These are phyloP conservation scores for Drosophila mettleri DNA, from an alignment of 2,888 invertebrate species.

Conservation along the genomic window DNA sequence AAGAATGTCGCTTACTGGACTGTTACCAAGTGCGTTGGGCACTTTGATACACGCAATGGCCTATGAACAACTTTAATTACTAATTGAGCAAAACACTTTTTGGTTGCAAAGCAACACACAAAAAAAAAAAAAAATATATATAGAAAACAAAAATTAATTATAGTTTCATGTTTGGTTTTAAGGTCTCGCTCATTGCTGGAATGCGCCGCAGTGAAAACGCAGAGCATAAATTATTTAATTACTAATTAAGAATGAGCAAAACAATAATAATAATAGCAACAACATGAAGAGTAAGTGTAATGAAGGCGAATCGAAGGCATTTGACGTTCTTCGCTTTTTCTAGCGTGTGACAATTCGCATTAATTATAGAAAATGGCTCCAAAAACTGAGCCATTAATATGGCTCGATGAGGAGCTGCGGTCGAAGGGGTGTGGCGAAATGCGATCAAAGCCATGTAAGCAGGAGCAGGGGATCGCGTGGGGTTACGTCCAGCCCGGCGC, in stretches of 20 bases:
- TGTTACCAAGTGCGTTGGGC: slow-evolving; percentile 26
- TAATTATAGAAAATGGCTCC: slow-evolving; percentile 77
- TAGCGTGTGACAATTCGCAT: slow-evolving; percentile 81
- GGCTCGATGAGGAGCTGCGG: neutral
- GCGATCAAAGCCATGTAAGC: slow-evolving; percentile 14
- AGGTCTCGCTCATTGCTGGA: slow-evolving; percentile 32
- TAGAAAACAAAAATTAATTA: slow-evolving; percentile 62
- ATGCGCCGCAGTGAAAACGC: slow-evolving; percentile 56
- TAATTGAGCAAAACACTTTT: slow-evolving; percentile 75
- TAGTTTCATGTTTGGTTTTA: slow-evolving; percentile 70
- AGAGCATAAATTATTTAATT: slow-evolving; percentile 81
- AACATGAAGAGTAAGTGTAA: slow-evolving; percentile 51
- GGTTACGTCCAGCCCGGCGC: slow-evolving; percentile 10
- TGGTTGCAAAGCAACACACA: slow-evolving; percentile 42
- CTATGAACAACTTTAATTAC: slow-evolving; percentile 73
- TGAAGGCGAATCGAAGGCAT: slow-evolving; percentile 73
- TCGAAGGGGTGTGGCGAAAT: neutral
- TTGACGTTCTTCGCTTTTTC: slow-evolving; percentile 47
- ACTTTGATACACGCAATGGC: slow-evolving; percentile 65
- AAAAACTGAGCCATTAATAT: slow-evolving; percentile 69
- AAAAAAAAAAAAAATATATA: slow-evolving; percentile 22
- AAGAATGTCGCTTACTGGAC: slow-evolving; percentile 14
- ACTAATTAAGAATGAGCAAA: slow-evolving; percentile 74
- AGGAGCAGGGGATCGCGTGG: neutral
- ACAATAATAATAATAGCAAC: slow-evolving; percentile 20